phyloP scores from a whole-genome alignment of 2,888 invertebrate species.

The Steromphala cineraria region DNA sequence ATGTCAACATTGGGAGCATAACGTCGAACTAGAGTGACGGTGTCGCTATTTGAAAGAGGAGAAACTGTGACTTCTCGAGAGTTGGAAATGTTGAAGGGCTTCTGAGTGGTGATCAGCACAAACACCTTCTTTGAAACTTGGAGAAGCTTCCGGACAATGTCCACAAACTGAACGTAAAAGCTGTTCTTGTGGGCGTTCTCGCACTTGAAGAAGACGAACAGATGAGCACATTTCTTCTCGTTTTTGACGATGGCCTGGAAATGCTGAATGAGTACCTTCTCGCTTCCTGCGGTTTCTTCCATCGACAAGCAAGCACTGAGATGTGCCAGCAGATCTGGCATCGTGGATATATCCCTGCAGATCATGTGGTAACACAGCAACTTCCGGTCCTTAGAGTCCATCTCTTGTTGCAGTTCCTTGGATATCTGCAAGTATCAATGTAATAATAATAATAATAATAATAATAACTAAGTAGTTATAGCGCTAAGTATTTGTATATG shows the following conservation, averaged over 20 bases:
- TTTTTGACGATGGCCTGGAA: background rate
- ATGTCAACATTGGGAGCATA: conserved; percentile 13
- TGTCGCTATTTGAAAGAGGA: conserved; percentile 9
- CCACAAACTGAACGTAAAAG: conserved; percentile 3
- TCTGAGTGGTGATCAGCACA: conserved; percentile 16
- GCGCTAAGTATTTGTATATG: too few relatives aligned
- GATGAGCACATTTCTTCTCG: background rate
- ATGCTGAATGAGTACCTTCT: background rate
- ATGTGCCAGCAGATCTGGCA: background rate
- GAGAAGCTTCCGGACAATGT: background rate
- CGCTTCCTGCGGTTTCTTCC: background rate
- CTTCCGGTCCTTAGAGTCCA: background rate
- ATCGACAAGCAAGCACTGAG: background rate
- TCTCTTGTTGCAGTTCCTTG: background rate
- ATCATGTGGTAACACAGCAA: background rate
- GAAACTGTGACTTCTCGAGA: background rate
- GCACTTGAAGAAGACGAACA: conserved; percentile 14
- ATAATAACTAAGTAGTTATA: too few relatives aligned
- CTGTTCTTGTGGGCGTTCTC: background rate
- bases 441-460: too few relatives aligned
- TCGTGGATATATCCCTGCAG: background rate
- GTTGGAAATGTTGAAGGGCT: background rate
- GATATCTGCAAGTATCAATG: too few relatives aligned
- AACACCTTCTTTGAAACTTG: background rate
- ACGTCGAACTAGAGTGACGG: conserved; percentile 10